Evolutionary conservation across 2,888 invertebrate species (phyloP).

Genomic region (Rhingia campestris): DNA sequence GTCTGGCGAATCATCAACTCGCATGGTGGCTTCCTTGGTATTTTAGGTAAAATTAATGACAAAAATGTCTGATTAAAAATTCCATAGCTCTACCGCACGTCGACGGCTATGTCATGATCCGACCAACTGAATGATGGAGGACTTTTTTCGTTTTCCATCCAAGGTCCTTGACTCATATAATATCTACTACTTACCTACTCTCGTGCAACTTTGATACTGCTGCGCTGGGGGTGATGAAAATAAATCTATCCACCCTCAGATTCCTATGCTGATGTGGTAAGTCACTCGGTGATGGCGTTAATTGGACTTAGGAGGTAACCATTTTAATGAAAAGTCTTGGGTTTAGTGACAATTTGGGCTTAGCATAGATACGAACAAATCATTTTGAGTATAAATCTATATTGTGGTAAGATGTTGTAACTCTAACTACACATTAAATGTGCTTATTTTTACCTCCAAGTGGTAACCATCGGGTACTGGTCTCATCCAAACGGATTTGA

Average conservation of each 20-base stretch:
- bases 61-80: constrained; percentile 58
- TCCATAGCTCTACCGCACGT: constrained; percentile 31
- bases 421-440: no score
- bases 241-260: constrained; percentile 6
- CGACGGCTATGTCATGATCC: constrained; percentile 1
- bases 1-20: constrained; percentile 7
- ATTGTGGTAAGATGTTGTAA: no score
- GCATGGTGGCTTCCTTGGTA: constrained; percentile 34
- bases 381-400: no score
- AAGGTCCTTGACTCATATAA: constrained; percentile 6
- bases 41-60: constrained; percentile 54
- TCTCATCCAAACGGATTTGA: no score
- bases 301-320: no score
- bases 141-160: constrained; percentile 8
- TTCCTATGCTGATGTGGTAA: neutral
- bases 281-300: no score
- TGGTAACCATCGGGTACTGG: no score
- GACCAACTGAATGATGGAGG: neutral
- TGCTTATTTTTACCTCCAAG: no score
- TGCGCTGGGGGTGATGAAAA: constrained; percentile 7
- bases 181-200: constrained; percentile 1
- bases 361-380: no score
- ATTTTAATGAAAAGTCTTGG: no score
- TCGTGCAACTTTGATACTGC: neutral
- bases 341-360: no score